Base-by-base conservation (phyloP, 2,113 vertebrate species). In the Aythya baeri region DNA sequence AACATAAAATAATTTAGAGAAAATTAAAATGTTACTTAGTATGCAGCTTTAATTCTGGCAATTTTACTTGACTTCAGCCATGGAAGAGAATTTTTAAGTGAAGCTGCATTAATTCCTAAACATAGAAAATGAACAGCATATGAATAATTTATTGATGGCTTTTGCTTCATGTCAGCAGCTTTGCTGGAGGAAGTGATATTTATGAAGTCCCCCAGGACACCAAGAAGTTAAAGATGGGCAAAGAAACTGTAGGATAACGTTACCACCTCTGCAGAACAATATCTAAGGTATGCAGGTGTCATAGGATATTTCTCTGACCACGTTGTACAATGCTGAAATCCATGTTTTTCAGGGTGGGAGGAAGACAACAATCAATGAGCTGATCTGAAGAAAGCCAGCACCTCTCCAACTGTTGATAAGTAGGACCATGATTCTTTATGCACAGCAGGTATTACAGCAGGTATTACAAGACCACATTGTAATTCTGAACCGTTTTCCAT, bases 131-230 rank as follows among this genome's bases (percentile, higher is more conserved):
- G 93, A 97, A 91, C 83, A 93, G 68, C 65, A 76, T 8, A 83
- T 97, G 87, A 97, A 97, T 97, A 94, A 97, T 97, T 97, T 82
- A 97, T 86, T 63, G 95, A 67, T 36, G 76, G 27, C 59, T 96
- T 96, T 92, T 94, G 92, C 93, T 97, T 95, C 95, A 89, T 94
- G 91, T 96, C 96, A 97, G 96, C 95, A 94, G 96, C 94, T 94
- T 92, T 95, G 91, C 95, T 91, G 75, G 34, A 96, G 86, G 85
- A 97, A 97, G 50, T 88, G 92, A 93, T 97, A 94, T 94, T 97
- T 96, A 97, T 97, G 68, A 97, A 94, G 95, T 88, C 97, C 96
- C 97, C 13, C 31, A 67, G 92, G 97, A 97, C 59, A 78, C 18
- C 66, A 11, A 77, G 91, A 94, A 96, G 83, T 86, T 96, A 86